Evolutionary conservation across 2,797 vertebrate genomes (phyloP), one percentile per base, ranked within the genome.

Genomic region (Chiroxiphia lanceolata): DNA sequence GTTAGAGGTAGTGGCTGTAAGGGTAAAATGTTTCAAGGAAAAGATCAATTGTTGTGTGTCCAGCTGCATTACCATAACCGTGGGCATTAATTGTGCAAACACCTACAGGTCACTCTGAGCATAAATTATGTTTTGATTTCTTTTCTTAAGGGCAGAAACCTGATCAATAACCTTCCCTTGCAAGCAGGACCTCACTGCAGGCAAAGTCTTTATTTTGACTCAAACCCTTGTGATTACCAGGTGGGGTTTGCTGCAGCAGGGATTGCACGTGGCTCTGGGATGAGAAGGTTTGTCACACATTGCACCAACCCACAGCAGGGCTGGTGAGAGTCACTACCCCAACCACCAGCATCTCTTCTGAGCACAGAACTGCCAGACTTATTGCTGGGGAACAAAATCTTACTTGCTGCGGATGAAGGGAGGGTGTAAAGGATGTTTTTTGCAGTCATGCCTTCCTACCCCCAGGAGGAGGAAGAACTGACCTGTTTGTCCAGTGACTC

Each of bases 121-220:
- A 68, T 90, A 84, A 93, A 93, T 79, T 82, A 59, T 13, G 15
- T 18, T 92, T 84, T 84, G 29, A 60, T 83, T 86, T 81, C 21
- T 89, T 91, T 87, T 38, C 83, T 95, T 86, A 87, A 90, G 70
- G 68, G 68, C 68, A 68, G 53, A 59, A 90, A 89, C 17, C 44
- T 72, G 72, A 88, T 90, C 91, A 90, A 90, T 94, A 90, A 72
- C 88, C 40, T 87, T 83, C 63, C 77, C 89, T 89, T 93, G 31
- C 74, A 94, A 94, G 33, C 26, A 95, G 45, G 36, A 42, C 51
- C 29, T 88, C 45, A 15, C 61, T 60, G 47, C 40, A 75, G 79
- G 70, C 48, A n/a, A 71, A 65, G 36, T 57, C 33, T 77, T 68
- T n/a, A 27, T 40, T 80, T 87, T 78, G 47, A 42, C 50, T 51